phyloP scores from a whole-genome alignment of 2,797 vertebrate genomes.

The Adelosebastes latens region DNA sequence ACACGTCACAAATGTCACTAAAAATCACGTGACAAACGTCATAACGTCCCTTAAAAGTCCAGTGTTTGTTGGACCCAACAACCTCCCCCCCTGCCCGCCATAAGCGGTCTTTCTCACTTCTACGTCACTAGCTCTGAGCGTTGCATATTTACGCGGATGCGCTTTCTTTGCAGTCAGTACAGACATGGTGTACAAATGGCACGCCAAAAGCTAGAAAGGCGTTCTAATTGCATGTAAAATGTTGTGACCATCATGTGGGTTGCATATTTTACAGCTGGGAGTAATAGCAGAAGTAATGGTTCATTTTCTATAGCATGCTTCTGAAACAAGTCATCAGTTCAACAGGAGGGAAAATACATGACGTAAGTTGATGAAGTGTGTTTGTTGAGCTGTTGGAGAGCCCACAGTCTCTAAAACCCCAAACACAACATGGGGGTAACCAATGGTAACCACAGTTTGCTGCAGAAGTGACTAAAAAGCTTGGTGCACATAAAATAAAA shows the following conservation, averaged over 20 bases:
- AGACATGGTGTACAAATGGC: too few species aligned
- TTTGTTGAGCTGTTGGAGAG: background rate
- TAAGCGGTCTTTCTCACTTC: accelerated
- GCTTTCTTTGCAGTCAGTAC: too few species aligned
- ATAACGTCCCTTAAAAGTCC: too few species aligned
- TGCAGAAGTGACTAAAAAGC: background rate
- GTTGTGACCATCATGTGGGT: too few species aligned
- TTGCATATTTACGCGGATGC: too few species aligned
- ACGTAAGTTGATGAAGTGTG: background rate
- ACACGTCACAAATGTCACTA: too few species aligned
- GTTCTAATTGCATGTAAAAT: too few species aligned
- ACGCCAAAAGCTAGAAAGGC: too few species aligned
- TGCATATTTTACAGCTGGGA: background rate
- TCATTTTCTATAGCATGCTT: background rate
- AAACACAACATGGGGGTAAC: background rate
- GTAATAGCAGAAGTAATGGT: background rate
- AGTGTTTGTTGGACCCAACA: too few species aligned
- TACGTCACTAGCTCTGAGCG: too few species aligned
- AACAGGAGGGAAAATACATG: background rate
- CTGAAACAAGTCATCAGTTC: background rate
- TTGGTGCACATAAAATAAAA: conserved; percentile 27
- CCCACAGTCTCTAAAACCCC: background rate
- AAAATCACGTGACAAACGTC: too few species aligned
- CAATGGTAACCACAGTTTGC: background rate
- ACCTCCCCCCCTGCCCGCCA: too few species aligned